Conservation (phyloP, 2,797 vertebrate genomes). For the Balearica regulorum region DNA sequence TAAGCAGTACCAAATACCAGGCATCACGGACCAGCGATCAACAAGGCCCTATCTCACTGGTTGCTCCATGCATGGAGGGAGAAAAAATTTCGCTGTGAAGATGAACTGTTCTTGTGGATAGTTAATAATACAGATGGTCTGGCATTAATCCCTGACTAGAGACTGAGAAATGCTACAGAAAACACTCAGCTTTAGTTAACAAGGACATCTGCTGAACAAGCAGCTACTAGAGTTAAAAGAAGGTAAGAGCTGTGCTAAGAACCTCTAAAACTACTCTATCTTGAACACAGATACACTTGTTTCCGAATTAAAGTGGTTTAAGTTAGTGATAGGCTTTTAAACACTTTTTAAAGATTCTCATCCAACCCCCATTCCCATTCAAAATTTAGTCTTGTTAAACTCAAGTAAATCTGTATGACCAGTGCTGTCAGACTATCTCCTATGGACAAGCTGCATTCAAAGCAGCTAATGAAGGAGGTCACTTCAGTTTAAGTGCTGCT, state of each 20-base stretch:
- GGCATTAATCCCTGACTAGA: not conserved
- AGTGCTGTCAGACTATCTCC: not conserved
- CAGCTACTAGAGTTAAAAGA: not conserved
- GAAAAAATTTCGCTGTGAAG: not conserved
- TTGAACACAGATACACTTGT: not conserved
- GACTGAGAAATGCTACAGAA: not conserved
- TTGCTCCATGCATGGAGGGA: accelerated
- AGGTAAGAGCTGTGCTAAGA: not conserved
- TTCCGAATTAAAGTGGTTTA: not conserved
- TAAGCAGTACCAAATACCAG: not conserved
- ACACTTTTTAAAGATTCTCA: not conserved
- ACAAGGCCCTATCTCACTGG: not conserved
- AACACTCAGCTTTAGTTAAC: not conserved
- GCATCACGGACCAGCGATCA: accelerated
- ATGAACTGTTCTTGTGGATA: not conserved
- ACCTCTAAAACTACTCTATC: not conserved
- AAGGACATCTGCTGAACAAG: not conserved
- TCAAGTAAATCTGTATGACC: not conserved
- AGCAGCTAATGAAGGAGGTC: not conserved
- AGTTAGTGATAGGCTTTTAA: not conserved
- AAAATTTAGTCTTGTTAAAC: not conserved
- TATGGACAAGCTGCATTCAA: not conserved
- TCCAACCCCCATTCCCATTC: too few relatives aligned
- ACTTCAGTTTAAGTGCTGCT: not conserved
- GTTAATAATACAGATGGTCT: not conserved